Evolutionary conservation across 2,113 vertebrate genomes (phyloP), one percentile per base, ranked within the genome.

Genomic region (Felis chaus): DNA sequence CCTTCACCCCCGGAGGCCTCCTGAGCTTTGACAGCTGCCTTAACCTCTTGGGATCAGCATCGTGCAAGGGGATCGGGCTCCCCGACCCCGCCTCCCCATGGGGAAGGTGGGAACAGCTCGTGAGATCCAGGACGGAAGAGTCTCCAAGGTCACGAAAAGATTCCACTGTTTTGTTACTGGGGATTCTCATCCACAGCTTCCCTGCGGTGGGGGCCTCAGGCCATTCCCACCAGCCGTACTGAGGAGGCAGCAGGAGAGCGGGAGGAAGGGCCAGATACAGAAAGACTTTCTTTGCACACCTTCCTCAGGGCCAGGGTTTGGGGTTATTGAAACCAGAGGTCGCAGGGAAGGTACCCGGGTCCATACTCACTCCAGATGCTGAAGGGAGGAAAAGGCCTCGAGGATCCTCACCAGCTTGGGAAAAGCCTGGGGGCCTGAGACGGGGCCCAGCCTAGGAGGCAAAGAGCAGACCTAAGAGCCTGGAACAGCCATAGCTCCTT

Each of bases 321-420:
- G 41, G 36, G 25, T 16, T 10, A 13, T 53, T 39, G 25, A 36
- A 63, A 27, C 3, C 0, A 0, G 9, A 69, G 15, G 41, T 21
- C 15, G 25, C 21, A 16, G 61, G 82, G 57, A 21, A 12, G 97
- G 87, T 9, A 19, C 18, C 99, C 3, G 31, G 23, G 29, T 11
- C 23, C 0, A 4, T 96, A 98, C 98, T 98, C 66, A 98, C 98
- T 98, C 98, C 79, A 98, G 94, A 29, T 98, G 99, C 80, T 98
- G 99, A 11, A 99, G 99, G 69, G 99, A 99, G 5, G 99, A 98
- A 74, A 99, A 99, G 6, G 98, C 99, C 5, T 99, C 98, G 12
- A 99, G 99, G 89, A 99, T 98, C 92, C 98, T 98, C 94, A 98
- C 99, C 0, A 99, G 98, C 69, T 98, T 99, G 53, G 98, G 98